Base-by-base conservation (phyloP, 2,797 vertebrate genomes). In the Gila robusta region DNA sequence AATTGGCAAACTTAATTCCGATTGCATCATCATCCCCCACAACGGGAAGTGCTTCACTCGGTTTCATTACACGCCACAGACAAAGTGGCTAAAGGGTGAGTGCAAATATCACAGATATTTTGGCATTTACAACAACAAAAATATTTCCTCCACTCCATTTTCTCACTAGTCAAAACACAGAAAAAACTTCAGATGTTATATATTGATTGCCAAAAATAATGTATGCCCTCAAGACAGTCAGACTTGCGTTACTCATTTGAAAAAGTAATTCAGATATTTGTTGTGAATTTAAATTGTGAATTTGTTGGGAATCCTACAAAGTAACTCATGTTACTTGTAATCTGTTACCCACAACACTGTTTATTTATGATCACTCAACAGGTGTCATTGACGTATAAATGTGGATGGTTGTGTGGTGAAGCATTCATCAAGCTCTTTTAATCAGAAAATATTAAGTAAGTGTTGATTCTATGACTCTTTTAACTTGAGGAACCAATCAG, bases 41-140 rank as follows among this genome's bases (percentile, higher is more conserved):
- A 14, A 70, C 21, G 49, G 70, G 47, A 80, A 71, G 67, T 26
- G 2, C 56, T 80, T 64, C 47, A 71, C 52, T 85, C 59, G 54
- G 86, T 89, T 89, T 62, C 87, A 77, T 92, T 89, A 88, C 84
- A 90, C 64, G 49, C 87, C 86, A 89, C 91, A 94, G 92, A 94
- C 66, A 39, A 86, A 44, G 82, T 73, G 70, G 73, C 82, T 71
- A 67, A 54, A 87, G 23, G 87, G 91, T 92, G 14, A 17, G 91
- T 11, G 74, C 90, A 89, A 85, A 62, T 23, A 62, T 73, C 74
- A 90, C 89, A 23, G 73, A 72, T 74, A 62, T 89, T 92, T 92
- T 94, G 89, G 92, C 91, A 90, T 91, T 93, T 93, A 89, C 86
- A 93, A 89, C 88, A 81, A 91, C 3, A 87, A 47, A 9, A 9